A percentile compares a stretch with the other conserved stretches of the same genome.
Evolutionary conservation across 2,888 invertebrate genomes (phyloP).

Genomic region (Ornithoptera alexandrae): DNA sequence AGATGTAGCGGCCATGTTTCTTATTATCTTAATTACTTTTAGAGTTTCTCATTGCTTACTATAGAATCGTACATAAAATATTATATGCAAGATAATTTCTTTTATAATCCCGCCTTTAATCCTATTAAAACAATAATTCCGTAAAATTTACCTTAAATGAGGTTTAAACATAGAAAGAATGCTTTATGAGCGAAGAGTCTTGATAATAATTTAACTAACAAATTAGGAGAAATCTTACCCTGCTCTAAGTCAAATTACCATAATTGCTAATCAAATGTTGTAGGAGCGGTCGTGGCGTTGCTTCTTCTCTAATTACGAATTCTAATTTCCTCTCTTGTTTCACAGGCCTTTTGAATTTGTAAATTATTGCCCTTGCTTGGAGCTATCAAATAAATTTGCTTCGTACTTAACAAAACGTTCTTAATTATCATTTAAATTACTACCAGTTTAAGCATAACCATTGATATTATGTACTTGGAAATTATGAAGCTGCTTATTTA

Average conservation of each 20-base stretch:
- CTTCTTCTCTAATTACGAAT: slow-evolving; percentile 76
- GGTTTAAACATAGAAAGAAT: slow-evolving; percentile 39
- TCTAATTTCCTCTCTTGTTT: slow-evolving; percentile 78
- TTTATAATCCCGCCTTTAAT: too few species aligned
- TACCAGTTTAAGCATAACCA: slow-evolving; percentile 6
- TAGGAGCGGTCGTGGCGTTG: slow-evolving; percentile 67
- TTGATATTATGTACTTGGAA: background rate
- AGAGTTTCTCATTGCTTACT: too few species aligned
- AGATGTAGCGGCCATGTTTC: too few species aligned
- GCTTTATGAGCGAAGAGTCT: slow-evolving; percentile 49
- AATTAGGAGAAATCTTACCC: slow-evolving; percentile 78
- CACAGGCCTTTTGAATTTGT: slow-evolving; percentile 77
- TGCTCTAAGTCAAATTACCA: slow-evolving; percentile 78
- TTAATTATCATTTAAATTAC: slow-evolving; percentile 22
- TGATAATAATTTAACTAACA: slow-evolving; percentile 76
- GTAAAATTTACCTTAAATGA: slow-evolving; percentile 28
- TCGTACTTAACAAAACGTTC: slow-evolving; percentile 32
- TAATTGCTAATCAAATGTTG: slow-evolving; percentile 80
- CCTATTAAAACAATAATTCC: background rate
- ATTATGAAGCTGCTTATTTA: background rate
- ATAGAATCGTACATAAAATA: too few species aligned
- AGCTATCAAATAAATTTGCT: slow-evolving; percentile 62
- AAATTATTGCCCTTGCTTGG: slow-evolving; percentile 68
- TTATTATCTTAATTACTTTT: too few species aligned
- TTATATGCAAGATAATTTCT: too few species aligned